These are phyloP conservation scores for Odocoileus hemionus DNA, from an alignment of 2,113 vertebrate species.

Conservation along the genomic window DNA sequence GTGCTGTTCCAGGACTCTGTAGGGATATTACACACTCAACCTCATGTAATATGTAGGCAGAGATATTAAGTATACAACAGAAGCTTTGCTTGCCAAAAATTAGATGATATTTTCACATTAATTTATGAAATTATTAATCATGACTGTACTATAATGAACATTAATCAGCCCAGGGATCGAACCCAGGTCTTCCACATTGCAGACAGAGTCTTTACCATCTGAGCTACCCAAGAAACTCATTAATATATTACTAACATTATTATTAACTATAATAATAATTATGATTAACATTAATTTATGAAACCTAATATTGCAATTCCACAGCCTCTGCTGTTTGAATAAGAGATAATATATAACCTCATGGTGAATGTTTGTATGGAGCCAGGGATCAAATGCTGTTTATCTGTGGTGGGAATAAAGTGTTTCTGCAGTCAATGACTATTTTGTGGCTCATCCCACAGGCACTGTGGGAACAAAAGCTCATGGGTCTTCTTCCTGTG, in stretches of 20 bases:
- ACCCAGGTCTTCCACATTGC: background rate
- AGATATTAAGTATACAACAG: background rate
- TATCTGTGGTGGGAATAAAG: background rate
- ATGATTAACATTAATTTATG: background rate
- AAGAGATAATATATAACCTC: background rate
- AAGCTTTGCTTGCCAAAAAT: background rate
- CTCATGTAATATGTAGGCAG: background rate
- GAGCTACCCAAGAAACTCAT: background rate
- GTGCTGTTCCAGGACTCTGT: background rate
- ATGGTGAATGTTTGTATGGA: background rate
- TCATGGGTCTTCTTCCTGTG: background rate
- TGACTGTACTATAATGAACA: background rate
- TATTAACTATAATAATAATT: background rate
- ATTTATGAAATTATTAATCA: background rate
- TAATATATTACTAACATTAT: background rate
- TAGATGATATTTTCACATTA: background rate
- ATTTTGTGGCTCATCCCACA: background rate
- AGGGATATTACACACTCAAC: background rate
- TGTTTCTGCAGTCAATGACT: background rate
- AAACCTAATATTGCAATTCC: background rate
- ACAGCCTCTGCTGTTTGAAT: background rate
- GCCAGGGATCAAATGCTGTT: background rate
- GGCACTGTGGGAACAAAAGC: background rate
- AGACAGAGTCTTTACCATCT: background rate
- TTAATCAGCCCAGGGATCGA: background rate